Evolutionary conservation across 1,140 invertebrate genomes (phyloP), one percentile per base, ranked within the genome.

Genomic region (Drosophila santomea): DNA sequence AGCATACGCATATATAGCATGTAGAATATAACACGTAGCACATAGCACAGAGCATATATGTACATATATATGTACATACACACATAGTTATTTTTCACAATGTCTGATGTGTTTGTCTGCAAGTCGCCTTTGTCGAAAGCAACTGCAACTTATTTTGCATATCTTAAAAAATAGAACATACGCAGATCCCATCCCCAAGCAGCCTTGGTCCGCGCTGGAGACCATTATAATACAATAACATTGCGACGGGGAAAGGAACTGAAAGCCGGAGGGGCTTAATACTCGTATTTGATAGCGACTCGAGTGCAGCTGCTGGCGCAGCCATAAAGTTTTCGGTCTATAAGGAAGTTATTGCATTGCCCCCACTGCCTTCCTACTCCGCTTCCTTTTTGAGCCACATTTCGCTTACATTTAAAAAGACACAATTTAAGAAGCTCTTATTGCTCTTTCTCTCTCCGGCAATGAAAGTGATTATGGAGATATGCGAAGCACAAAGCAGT

Each of bases 141-240:
- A 77, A 85, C 67, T 86, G 74, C 83, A 88, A 86, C 75, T 88
- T 88, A 83, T 79, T 88, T 82, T 75, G 74, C 83, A 86, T 86
- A 86, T 88, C 79, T 83, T 88, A 61, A 79, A 72, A 83, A 86
- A 88, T 79, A 61, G 71, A 78, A 75, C 82, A 82, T 78, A 78
- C 82, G 78, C 82, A 83, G 59, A 60, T 57, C 39, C 51, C 23
- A 60, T 57, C 39, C 51, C 23, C 38, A 2, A 38, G 52, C 72
- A 75, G 41, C 36, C 64, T 28, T 47, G 41, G 41, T 54, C 64
- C 51, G 57, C 60, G 20, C 64, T 66, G 73, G 67, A 83, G 75
- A 59, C 83, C 67, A 86, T 75, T 86, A 71, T 71, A 71, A 71
- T 71, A 71, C 64, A 72, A 72, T 72, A 72, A 72, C 68, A 72